Evolutionary conservation across 2,888 invertebrate genomes (phyloP).

Genomic region (Ctenicera cuprea): DNA sequence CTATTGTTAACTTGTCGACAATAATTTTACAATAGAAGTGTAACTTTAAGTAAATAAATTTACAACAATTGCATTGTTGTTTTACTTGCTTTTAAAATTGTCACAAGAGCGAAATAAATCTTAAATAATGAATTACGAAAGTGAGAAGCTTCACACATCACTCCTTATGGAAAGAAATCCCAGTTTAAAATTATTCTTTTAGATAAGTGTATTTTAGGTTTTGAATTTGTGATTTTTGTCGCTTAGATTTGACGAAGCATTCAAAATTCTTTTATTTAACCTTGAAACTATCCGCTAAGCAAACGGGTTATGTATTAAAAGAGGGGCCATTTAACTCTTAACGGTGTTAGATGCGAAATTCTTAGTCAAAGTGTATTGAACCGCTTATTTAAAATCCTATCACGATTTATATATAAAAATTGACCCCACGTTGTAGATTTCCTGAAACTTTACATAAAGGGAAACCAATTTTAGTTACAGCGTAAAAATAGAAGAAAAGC

Average conservation of each 20-base stretch:
- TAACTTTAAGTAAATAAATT: background rate
- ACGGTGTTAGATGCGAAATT: conserved; percentile 18
- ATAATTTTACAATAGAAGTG: background rate
- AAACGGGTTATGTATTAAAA: conserved; percentile 1
- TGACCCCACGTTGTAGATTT: no score
- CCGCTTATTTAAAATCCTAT: background rate
- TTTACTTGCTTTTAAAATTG: background rate
- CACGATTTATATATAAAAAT: no score
- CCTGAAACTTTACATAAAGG: no score
- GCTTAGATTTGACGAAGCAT: background rate
- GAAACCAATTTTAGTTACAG: no score
- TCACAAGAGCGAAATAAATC: no score
- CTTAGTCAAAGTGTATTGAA: conserved; percentile 6
- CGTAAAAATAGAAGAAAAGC: no score
- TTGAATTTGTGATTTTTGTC: background rate
- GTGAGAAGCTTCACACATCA: no score
- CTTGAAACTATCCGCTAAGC: conserved; percentile 4
- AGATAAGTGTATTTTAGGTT: no score
- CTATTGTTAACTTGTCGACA: background rate
- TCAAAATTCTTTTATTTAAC: background rate
- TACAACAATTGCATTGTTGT: background rate
- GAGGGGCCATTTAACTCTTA: conserved; percentile 4
- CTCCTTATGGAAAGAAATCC: no score
- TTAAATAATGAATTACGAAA: no score
- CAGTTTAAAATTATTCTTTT: background rate